These are phyloP conservation scores for Drosophila obscura DNA, from an alignment of 1,140 invertebrate species.

Conservation along the genomic window DNA sequence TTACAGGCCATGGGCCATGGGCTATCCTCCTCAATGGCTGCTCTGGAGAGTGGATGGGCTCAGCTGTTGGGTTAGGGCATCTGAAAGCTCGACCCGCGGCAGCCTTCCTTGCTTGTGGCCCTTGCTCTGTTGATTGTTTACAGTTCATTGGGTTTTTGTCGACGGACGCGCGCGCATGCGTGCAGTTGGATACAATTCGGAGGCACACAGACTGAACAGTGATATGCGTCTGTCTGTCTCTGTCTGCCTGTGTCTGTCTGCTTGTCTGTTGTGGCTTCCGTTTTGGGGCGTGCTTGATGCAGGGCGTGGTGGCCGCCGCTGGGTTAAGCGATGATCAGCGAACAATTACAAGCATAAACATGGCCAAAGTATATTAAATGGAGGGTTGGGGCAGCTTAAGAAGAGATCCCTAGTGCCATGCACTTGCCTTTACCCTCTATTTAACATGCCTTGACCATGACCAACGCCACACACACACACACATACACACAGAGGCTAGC, in stretches of 20 bases:
- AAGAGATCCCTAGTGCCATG: too few relatives aligned
- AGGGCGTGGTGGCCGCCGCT: constrained; percentile 35
- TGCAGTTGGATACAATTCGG: constrained; percentile 17
- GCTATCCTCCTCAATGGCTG: too few relatives aligned
- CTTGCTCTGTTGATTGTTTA: constrained; percentile 50
- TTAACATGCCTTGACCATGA: constrained; percentile 40
- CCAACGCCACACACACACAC: constrained; percentile 47
- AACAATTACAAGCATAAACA: constrained; percentile 66
- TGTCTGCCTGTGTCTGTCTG: not conserved
- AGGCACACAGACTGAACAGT: constrained; percentile 29
- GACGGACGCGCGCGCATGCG: constrained; percentile 39
- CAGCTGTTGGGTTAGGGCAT: too few relatives aligned
- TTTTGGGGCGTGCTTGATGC: constrained; percentile 63
- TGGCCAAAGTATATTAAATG: too few relatives aligned
- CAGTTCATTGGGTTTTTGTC: constrained; percentile 66
- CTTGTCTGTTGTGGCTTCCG: constrained; percentile 37
- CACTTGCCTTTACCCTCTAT: too few relatives aligned
- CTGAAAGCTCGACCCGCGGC: too few relatives aligned
- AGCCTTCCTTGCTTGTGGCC: not conserved
- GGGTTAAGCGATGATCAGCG: constrained; percentile 47
- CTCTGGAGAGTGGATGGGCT: too few relatives aligned
- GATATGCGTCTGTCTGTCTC: constrained; percentile 33
- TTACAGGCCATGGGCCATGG: too few relatives aligned
- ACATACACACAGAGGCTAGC: constrained; percentile 28
- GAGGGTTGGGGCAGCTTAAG: too few relatives aligned